Percentiles rank a stretch among this genome's conserved stretches.
Evolutionary conservation across 2,113 vertebrate genomes (phyloP).

Genomic region (Phoxinus phoxinus): DNA sequence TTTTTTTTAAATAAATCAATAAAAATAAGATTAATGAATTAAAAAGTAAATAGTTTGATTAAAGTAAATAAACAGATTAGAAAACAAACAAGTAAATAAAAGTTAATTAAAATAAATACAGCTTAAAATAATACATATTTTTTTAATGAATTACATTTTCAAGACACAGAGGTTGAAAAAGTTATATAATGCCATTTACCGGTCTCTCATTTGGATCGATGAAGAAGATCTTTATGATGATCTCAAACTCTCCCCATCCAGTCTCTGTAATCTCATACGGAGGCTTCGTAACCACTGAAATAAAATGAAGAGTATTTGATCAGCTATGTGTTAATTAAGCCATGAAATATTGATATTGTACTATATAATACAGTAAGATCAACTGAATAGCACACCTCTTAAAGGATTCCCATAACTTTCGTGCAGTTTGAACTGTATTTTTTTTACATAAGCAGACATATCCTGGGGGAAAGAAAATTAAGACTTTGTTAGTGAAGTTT

Average conservation of each 20-base stretch:
- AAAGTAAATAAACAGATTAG: too few relatives aligned
- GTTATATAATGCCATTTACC: conserved; percentile 75
- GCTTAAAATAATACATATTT: background rate
- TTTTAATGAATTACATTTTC: background rate
- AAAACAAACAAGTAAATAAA: background rate
- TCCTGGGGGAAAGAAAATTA: conserved; percentile 75
- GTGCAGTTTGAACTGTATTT: conserved; percentile 98
- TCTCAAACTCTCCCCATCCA: conserved; percentile 99
- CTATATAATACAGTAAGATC: background rate
- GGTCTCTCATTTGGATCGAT: conserved; percentile 98
- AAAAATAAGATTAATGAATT: too few relatives aligned
- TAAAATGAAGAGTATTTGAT: background rate
- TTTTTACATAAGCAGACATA: conserved; percentile 98
- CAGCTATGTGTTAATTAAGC: background rate
- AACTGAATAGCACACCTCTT: conserved; percentile 80
- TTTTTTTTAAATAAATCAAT: too few relatives aligned
- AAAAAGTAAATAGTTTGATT: too few relatives aligned
- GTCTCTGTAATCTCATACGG: conserved; percentile 99
- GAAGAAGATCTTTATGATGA: conserved; percentile 98
- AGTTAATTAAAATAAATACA: background rate
- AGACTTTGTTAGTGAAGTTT: background rate
- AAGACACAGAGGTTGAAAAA: background rate
- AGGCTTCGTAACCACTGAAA: conserved; percentile 95
- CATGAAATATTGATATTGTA: background rate
- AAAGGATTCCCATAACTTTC: conserved; percentile 97